Base-by-base conservation (phyloP, 2,888 invertebrate genomes). In the Pomacea canaliculata region DNA sequence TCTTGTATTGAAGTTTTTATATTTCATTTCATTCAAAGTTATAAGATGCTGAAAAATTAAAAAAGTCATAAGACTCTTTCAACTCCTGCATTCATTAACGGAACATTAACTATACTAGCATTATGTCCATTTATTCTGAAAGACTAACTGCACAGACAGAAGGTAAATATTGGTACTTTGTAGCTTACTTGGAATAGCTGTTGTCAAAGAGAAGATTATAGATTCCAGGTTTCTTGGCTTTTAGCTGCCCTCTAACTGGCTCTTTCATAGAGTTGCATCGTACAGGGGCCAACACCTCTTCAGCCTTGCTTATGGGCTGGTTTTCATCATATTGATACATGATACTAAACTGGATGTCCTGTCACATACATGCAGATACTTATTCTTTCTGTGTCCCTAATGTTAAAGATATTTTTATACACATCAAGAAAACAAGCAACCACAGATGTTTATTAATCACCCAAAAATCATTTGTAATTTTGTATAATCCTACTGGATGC, bases 121-220 rank as follows among this genome's bases (percentile, higher is more conserved):
- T 13, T 19, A 7, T 0, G 1, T 62, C 70, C n/a, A 18, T 49
- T 49, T n/a, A 23, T 12, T 56, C 13, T 56, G 23, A 4, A 70
- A 23, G 27, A 5, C 12, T 16, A 56, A 1, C 51, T 56, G 3
- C 12, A 16, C 51, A 56, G 16, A 56, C 51, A 56, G 1, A 16
- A 56, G 16, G 16, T 16, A 56, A 56, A 56, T 56, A 56, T 56
- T 56, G 16, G 10, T 27, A n/a, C 16, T 23, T 60, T 8, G 46
- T 10, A 19, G 70, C 80, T 80, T 79, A 90, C 90, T 85, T 89
- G 27, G 90, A 89, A 73, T 85, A 84, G 60, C 86, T 85, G 81
- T 90, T 90, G 78, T 90, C 88, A 82, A 90, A 90, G 37, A 88
- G 70, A 12, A 90, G 85, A 12, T 88, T 86, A 81, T 90, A 90